These are phyloP conservation scores for Apistogramma diplotaenia DNA, from an alignment of 2,113 vertebrate genomes.

Conservation along the genomic window DNA sequence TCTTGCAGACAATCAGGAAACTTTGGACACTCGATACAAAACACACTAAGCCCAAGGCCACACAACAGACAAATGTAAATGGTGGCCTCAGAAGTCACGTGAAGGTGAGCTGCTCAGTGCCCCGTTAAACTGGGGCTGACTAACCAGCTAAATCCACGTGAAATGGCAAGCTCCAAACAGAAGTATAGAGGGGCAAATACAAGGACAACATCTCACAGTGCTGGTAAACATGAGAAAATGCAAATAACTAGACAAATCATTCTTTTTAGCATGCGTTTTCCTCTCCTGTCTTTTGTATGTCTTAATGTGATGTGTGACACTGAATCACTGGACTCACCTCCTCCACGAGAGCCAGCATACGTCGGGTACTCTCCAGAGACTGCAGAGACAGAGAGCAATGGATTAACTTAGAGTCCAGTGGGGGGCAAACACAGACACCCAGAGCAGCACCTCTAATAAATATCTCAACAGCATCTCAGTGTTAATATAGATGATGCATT, in stretches of 20 bases:
- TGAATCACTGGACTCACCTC: constrained; percentile 85
- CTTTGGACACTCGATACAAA: too few species aligned
- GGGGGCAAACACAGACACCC: neutral
- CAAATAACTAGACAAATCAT: neutral
- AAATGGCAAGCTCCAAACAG: neutral
- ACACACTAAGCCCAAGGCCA: too few species aligned
- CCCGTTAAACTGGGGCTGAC: neutral
- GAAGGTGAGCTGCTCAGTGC: too few species aligned
- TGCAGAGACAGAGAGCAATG: constrained; percentile 55
- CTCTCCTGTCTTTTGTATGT: neutral
- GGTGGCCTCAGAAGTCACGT: too few species aligned
- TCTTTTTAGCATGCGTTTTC: neutral
- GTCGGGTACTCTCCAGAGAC: constrained; percentile 98
- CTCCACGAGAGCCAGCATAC: constrained; percentile 98
- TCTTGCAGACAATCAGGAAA: too few species aligned
- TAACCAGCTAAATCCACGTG: neutral
- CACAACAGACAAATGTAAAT: too few species aligned
- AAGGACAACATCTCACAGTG: neutral
- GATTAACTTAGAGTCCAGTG: constrained; percentile 11
- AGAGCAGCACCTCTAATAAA: neutral
- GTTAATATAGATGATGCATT: neutral
- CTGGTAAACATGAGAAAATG: neutral
- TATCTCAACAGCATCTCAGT: neutral
- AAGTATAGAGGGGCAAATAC: neutral
- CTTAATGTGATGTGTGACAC: neutral